Percentiles rank a stretch among this genome's conserved stretches.
phyloP scores from a whole-genome alignment of 2,888 invertebrate species.

The Nowickia ferox region DNA sequence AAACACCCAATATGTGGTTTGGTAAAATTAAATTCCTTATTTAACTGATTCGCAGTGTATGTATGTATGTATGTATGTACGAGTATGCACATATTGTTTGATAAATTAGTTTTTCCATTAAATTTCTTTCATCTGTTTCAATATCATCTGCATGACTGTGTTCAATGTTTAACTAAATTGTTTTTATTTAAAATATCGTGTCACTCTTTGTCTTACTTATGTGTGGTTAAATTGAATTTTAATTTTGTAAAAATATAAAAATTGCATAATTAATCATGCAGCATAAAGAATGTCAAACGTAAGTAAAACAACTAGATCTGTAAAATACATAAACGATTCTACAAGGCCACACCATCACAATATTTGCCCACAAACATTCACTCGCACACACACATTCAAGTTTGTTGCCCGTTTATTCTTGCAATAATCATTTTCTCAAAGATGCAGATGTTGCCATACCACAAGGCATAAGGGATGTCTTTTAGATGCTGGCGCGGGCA shows the following conservation, averaged over 20 bases:
- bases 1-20: too few species aligned
- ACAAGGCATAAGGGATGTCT: background rate
- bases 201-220: background rate
- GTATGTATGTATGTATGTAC: too few species aligned
- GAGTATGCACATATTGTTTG: background rate
- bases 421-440: slow-evolving; percentile 45
- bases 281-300: slow-evolving; percentile 68
- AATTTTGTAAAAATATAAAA: slow-evolving; percentile 67
- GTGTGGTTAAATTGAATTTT: slow-evolving; percentile 68
- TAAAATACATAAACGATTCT: slow-evolving; percentile 32
- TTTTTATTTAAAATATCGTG: slow-evolving; percentile 6
- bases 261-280: slow-evolving; percentile 69
- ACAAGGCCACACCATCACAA: slow-evolving; percentile 36
- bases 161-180: background rate
- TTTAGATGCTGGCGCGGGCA: background rate
- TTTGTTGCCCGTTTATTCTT: slow-evolving; percentile 46
- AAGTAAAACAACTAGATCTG: slow-evolving; percentile 45
- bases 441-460: slow-evolving; percentile 59
- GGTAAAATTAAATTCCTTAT: too few species aligned
- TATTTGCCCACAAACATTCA: slow-evolving; percentile 16
- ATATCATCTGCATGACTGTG: slow-evolving; percentile 4
- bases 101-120: slow-evolving; percentile 32
- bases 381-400: slow-evolving; percentile 21
- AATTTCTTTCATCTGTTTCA: background rate
- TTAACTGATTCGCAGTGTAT: too few species aligned